phyloP scores from a whole-genome alignment of 1,140 invertebrate genomes.

The Tetragnatha versicolor region DNA sequence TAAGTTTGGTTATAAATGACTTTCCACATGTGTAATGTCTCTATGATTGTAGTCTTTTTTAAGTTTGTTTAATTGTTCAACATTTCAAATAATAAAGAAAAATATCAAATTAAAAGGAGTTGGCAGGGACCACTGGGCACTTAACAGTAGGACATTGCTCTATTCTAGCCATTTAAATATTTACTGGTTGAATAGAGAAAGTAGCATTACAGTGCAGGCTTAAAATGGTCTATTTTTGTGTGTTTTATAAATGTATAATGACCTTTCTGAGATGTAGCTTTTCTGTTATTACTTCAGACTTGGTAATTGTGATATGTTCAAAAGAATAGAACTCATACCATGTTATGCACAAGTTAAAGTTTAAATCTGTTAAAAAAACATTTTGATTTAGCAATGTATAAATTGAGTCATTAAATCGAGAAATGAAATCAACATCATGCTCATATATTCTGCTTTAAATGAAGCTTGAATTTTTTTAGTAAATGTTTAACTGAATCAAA shows the following conservation, averaged over 20 bases:
- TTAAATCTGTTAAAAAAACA: too few relatives aligned
- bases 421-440: too few relatives aligned
- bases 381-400: too few relatives aligned
- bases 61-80: too few relatives aligned
- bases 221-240: conserved; percentile 21
- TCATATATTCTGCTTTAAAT: too few relatives aligned
- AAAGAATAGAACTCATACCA: neutral
- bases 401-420: too few relatives aligned
- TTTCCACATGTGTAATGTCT: neutral
- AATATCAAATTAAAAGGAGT: conserved; percentile 27
- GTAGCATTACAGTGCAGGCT: conserved; percentile 41
- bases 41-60: neutral
- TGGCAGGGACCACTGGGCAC: conserved; percentile 55
- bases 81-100: too few relatives aligned
- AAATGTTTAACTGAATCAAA: too few relatives aligned
- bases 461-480: too few relatives aligned
- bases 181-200: conserved; percentile 16
- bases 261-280: conserved; percentile 7
- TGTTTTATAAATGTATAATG: conserved; percentile 31
- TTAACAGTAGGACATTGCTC: conserved; percentile 46
- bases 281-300: conserved; percentile 22
- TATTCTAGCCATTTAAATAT: conserved; percentile 34
- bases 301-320: conserved; percentile 4
- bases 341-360: neutral
- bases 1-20: neutral